Conservation (phyloP, 2,888 invertebrate species). For the Tachina grossa region DNA sequence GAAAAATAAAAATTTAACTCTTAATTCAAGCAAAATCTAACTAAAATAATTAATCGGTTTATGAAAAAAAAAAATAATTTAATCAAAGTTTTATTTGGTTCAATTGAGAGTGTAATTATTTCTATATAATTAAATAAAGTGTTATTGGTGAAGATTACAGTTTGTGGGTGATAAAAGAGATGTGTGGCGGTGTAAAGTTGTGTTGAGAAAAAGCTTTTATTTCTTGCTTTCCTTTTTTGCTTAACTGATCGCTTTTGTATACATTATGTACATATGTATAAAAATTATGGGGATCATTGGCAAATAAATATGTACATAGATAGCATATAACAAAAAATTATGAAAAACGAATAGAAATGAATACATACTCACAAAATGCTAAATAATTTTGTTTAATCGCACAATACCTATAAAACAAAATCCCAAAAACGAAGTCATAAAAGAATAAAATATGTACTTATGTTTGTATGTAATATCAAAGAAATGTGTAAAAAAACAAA, state of each 20-base stretch:
- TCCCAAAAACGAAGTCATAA: conserved; percentile 48
- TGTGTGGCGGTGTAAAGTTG: conserved; percentile 29
- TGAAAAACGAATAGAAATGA: conserved; percentile 34
- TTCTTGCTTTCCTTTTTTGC: conserved; percentile 18
- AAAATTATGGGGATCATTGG: conserved; percentile 54
- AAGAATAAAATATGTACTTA: conserved; percentile 32
- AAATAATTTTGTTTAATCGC: conserved; percentile 54
- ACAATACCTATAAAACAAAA: conserved; percentile 16
- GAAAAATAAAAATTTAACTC: conserved; percentile 24
- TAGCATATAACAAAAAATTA: conserved; percentile 9
- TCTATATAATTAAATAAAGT: not conserved
- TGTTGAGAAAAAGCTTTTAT: conserved; percentile 29
- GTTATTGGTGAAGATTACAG: conserved; percentile 2
- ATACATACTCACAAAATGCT: not conserved
- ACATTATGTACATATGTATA: conserved; percentile 18
- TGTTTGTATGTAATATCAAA: not conserved
- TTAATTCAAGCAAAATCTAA: not conserved
- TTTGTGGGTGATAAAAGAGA: conserved; percentile 23
- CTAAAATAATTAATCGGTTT: conserved; percentile 22
- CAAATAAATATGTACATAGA: conserved; percentile 35
- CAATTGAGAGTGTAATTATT: not conserved
- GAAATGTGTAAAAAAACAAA: conserved; percentile 39
- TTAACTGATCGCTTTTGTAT: conserved; percentile 43
- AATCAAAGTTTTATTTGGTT: conserved; percentile 5
- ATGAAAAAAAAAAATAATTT: conserved; percentile 3